Evolutionary conservation across 2,113 vertebrate species (phyloP).

Genomic region (Halichoeres trimaculatus): DNA sequence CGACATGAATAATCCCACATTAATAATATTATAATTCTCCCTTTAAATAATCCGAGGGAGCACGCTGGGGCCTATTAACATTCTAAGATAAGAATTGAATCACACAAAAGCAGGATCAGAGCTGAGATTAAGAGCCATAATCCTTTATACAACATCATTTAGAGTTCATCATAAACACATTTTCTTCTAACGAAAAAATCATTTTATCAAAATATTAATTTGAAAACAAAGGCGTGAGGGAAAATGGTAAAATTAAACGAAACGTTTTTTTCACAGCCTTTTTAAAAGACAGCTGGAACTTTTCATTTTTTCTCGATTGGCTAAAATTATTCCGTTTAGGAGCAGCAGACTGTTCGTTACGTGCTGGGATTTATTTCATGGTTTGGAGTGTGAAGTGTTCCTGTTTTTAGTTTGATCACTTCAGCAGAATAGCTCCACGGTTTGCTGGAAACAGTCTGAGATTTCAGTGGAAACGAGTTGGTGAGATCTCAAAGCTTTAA

Average conservation of each 20-base stretch:
- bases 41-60: conserved; percentile 33
- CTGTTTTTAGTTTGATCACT: not conserved
- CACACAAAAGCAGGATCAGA: conserved; percentile 2
- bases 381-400: not conserved
- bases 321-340: too few relatives aligned
- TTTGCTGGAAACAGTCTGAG: not conserved
- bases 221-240: too few relatives aligned
- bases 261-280: too few relatives aligned
- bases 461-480: not conserved
- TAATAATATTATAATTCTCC: conserved; percentile 38
- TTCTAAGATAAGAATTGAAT: conserved; percentile 28
- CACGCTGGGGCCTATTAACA: conserved; percentile 34
- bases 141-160: not conserved
- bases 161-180: not conserved
- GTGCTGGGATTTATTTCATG: not conserved
- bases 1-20: conserved; percentile 55
- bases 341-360: too few relatives aligned
- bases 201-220: not conserved
- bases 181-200: rapidly evolving
- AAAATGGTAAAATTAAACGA: too few relatives aligned
- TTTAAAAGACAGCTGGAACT: too few relatives aligned
- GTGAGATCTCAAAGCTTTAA: not conserved
- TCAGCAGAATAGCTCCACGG: not conserved
- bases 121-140: conserved; percentile 3
- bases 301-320: too few relatives aligned